A percentile compares a stretch with the other conserved stretches of the same genome.
Conservation (phyloP, 2,888 invertebrate species). For the Megaustenia siamemsis region DNA sequence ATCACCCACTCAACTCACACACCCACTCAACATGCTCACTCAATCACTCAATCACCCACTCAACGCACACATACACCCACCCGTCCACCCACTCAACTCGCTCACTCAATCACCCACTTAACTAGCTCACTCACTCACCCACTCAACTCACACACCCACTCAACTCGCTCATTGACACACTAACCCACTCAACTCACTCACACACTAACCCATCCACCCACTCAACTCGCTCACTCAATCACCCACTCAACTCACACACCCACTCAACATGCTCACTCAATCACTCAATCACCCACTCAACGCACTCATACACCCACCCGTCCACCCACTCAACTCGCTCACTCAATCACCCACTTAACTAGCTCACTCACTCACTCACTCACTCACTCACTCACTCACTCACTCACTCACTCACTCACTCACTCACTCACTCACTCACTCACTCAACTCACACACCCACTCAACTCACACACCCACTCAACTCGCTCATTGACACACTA, state of each 20-base stretch:
- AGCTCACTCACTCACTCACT: constrained; percentile 19
- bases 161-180: too few relatives aligned
- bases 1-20: not conserved
- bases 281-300: not conserved
- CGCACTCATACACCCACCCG: not conserved
- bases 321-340: not conserved
- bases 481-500: not conserved
- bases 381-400: not conserved
- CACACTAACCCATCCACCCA: not conserved
- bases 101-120: not conserved
- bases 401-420: constrained; percentile 25
- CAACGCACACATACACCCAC: not conserved
- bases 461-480: not conserved
- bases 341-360: not conserved
- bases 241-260: not conserved
- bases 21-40: constrained; percentile 15
- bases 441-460: not conserved
- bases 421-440: constrained; percentile 17
- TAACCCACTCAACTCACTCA: not conserved
- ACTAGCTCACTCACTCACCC: not conserved
- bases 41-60: not conserved
- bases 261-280: not conserved
- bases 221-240: too few relatives aligned
- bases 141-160: constrained; percentile 10
- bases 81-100: not conserved